phyloP scores from a whole-genome alignment of 2,888 invertebrate genomes.

The Masnerella sp. region DNA sequence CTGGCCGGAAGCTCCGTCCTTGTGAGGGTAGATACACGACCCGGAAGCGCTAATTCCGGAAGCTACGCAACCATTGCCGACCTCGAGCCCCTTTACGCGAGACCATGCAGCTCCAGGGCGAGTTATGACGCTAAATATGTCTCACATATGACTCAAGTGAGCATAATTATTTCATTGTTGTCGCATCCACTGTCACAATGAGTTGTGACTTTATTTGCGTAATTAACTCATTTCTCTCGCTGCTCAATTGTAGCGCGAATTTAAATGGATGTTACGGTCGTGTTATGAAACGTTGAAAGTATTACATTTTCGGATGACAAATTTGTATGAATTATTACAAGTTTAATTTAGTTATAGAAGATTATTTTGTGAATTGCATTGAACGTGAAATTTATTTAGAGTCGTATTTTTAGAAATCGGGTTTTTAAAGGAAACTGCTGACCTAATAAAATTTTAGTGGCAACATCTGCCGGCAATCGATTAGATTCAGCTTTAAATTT shows the following conservation, averaged over 20 bases:
- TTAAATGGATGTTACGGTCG: no score
- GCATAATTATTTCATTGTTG: constrained; percentile 61
- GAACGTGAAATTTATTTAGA: no score
- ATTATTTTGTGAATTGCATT: no score
- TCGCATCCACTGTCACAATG: constrained; percentile 15
- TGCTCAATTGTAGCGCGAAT: constrained; percentile 7
- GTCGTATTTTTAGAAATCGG: no score
- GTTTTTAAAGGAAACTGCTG: no score
- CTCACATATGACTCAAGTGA: constrained; percentile 85
- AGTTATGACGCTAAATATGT: constrained; percentile 90
- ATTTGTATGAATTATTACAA: no score
- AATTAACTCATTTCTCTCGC: constrained; percentile 34
- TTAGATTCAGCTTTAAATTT: no score
- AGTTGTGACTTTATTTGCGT: constrained; percentile 17
- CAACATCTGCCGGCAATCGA: no score
- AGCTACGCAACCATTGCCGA: constrained; percentile 92
- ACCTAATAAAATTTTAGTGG: no score
- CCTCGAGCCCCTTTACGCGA: constrained; percentile 80
- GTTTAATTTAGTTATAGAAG: no score
- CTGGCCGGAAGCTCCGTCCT: constrained; percentile 85
- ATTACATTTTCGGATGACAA: no score
- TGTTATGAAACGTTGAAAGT: no score
- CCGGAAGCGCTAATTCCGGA: constrained; percentile 87
- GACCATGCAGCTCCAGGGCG: constrained; percentile 81
- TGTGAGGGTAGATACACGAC: constrained; percentile 86